phyloP scores from a whole-genome alignment of 2,113 vertebrate genomes.

The Myrmecophaga tridactyla region DNA sequence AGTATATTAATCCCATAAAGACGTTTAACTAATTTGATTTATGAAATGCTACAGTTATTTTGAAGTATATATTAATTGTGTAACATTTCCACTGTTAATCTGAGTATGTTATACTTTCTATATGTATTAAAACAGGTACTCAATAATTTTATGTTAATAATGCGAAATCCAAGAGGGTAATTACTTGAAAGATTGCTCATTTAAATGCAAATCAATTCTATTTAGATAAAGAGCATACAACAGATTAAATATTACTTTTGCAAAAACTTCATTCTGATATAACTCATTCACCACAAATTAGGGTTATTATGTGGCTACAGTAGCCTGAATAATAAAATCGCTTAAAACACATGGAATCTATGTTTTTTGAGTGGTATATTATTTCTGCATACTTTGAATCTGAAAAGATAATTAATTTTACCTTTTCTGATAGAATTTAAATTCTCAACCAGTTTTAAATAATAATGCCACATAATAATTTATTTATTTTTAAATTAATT shows the following conservation, averaged over 20 bases:
- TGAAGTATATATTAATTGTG: neutral
- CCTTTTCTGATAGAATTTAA: neutral
- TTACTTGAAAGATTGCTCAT: slow-evolving; percentile 29
- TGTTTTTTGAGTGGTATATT: neutral
- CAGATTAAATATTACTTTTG: slow-evolving; percentile 47
- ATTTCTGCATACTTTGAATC: neutral
- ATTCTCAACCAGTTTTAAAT: neutral
- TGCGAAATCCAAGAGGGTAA: slow-evolving; percentile 1
- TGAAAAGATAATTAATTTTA: neutral
- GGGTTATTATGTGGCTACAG: neutral
- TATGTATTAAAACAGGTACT: neutral
- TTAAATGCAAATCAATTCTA: slow-evolving; percentile 56
- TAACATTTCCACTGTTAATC: neutral
- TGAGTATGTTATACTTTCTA: neutral
- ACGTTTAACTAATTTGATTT: neutral
- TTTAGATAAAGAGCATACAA: slow-evolving; percentile 41
- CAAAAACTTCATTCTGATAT: neutral
- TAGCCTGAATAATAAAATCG: neutral
- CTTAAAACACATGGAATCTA: neutral
- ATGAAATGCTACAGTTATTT: neutral
- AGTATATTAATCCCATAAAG: neutral
- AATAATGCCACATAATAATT: neutral
- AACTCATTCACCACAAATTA: neutral
- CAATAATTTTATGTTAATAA: slow-evolving; percentile 32
- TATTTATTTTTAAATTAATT: neutral